These are phyloP conservation scores for Pituophis catenifer DNA, from an alignment of 2,113 vertebrate genomes.

Conservation along the genomic window DNA sequence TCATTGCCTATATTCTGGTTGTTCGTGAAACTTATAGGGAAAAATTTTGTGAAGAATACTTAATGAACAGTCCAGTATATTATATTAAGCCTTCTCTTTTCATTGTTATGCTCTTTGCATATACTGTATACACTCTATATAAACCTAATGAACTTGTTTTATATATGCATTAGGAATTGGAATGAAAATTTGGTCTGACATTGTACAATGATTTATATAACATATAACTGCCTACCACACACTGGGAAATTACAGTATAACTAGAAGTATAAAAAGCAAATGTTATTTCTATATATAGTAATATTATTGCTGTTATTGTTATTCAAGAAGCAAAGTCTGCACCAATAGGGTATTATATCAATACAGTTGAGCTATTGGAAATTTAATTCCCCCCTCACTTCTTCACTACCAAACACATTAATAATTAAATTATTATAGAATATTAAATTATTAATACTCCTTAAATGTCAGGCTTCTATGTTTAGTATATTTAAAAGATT, in stretches of 20 bases:
- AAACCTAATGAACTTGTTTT: fast-evolving
- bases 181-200: not conserved
- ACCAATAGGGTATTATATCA: not conserved
- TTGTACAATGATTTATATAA: not conserved
- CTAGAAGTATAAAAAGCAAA: not conserved
- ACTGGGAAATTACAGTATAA: not conserved
- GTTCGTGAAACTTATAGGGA: not conserved
- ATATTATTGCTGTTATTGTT: not conserved
- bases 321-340: not conserved
- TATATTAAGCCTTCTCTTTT: not conserved
- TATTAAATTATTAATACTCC: constrained; percentile 22
- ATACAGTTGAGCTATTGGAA: not conserved
- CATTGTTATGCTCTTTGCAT: not conserved
- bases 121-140: fast-evolving
- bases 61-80: not conserved
- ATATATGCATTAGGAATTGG: not conserved
- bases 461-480: constrained; percentile 4
- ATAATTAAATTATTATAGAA: not conserved
- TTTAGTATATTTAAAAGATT: constrained; percentile 13
- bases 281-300: constrained; percentile 23
- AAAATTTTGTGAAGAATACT: not conserved
- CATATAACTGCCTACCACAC: not conserved
- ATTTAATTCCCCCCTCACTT: not conserved
- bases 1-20: not conserved
- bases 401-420: not conserved